A percentile compares a stretch with the other conserved stretches of the same genome.
Conservation (phyloP, 53 echinoderm and acorn worm genomes). For the Paracentrotus lividus region DNA sequence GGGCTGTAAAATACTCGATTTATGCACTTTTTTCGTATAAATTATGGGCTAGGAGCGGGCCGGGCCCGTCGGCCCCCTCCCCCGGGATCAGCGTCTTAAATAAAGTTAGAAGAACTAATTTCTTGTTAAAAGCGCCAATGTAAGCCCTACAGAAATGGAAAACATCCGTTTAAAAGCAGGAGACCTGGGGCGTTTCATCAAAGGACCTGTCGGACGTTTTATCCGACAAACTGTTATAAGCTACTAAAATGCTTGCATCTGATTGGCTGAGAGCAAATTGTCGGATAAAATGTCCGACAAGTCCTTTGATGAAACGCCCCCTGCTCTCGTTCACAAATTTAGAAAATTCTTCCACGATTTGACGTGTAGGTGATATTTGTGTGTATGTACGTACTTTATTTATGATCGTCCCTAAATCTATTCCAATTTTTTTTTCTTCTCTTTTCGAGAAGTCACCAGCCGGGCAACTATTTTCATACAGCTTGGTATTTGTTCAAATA, state of each 20-base stretch:
- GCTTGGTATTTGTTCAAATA: conserved; percentile 37
- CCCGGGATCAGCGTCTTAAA: too few species aligned
- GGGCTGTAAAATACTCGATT: too few species aligned
- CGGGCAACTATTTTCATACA: conserved; percentile 2
- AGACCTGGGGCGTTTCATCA: too few species aligned
- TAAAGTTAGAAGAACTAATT: background rate
- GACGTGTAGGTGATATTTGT: background rate
- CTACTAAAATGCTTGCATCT: too few species aligned
- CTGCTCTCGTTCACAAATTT: background rate
- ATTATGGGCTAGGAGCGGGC: too few species aligned
- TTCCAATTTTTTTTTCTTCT: background rate
- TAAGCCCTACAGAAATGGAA: background rate
- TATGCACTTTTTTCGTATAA: too few species aligned
- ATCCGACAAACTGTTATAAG: too few species aligned
- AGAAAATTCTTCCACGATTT: background rate
- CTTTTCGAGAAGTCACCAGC: conserved; percentile 12
- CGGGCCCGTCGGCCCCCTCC: too few species aligned
- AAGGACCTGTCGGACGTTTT: too few species aligned
- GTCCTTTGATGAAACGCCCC: too few species aligned
- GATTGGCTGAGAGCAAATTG: too few species aligned
- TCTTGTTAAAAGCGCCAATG: background rate
- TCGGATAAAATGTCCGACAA: too few species aligned
- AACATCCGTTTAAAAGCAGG: background rate
- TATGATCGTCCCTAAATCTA: background rate
- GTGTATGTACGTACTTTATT: background rate